Conservation (phyloP, 1,140 invertebrate species). For the Scaptodrosophila lebanonensis region DNA sequence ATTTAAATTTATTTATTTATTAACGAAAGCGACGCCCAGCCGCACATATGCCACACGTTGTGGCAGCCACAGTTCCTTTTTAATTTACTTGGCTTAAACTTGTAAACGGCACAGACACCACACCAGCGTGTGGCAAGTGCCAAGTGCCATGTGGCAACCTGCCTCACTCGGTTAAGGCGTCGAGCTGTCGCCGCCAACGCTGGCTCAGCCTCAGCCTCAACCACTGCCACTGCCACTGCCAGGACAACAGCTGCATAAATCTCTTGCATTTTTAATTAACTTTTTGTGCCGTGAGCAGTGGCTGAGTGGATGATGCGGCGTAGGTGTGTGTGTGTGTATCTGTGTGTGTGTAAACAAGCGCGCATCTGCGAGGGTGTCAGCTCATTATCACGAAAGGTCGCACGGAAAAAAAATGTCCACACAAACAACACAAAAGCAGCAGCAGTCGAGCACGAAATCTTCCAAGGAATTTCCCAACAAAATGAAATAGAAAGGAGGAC, state of each 20-base stretch:
- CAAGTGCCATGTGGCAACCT: background rate
- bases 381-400: slow-evolving; percentile 39
- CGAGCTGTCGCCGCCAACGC: slow-evolving; percentile 6
- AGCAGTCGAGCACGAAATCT: no score
- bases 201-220: no score
- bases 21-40: no score
- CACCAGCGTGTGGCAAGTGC: background rate
- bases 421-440: slow-evolving; percentile 22
- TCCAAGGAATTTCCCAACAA: no score
- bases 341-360: background rate
- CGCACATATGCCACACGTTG: no score
- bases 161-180: no score
- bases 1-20: slow-evolving; percentile 29
- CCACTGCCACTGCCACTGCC: no score
- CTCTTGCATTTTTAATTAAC: slow-evolving; percentile 56
- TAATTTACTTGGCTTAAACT: no score
- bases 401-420: slow-evolving; percentile 6
- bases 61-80: no score
- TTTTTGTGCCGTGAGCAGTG: slow-evolving; percentile 10
- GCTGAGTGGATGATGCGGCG: background rate
- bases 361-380: slow-evolving; percentile 10
- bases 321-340: background rate
- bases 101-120: no score
- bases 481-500: no score
- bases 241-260: slow-evolving; percentile 39